Evolutionary conservation across 2,113 vertebrate genomes (phyloP), one percentile per base, ranked within the genome.

Genomic region (Zosterops japonicus): DNA sequence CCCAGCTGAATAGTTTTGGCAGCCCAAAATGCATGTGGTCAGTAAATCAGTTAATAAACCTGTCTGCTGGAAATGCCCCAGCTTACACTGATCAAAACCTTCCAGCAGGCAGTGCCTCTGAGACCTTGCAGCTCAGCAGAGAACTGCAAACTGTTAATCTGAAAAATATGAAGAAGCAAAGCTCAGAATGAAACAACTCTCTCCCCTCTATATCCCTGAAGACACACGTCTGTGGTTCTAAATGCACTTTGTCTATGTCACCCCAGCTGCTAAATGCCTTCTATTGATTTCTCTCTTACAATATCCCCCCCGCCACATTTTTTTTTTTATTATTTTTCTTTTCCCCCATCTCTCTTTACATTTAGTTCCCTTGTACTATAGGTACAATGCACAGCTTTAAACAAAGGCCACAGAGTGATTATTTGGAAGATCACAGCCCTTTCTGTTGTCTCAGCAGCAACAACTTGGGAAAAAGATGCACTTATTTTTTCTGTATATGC

Each of bases 31-130:
- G 86, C 94, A 95, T 85, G 93, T 69, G 92, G 88, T 85, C 83
- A 93, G 89, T 97, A 96, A 97, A 97, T 97, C 95, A 95, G 90
- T 95, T 93, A 93, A 96, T 96, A 97, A 97, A 97, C 89, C 82
- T 95, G 92, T 95, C 96, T 89, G 68, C 71, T 95, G 95, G 93
- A 96, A 97, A 95, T 94, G 87, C 89, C 89, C 63, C 0, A 2
- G 74, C 86, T 94, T 56, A 64, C 80, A 16, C 70, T 91, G 96
- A 97, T 96, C 96, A 95, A 95, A 97, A 89, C 44, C 7, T 84
- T 87, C 63, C 94, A 94, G 63, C 91, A 93, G 87, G 53, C 90
- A 90, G 74, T 90, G 78, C 93, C 93, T 83, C 86, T 29, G 68
- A 93, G 95, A 92, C 83, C 88, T 94, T 83, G 77, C 36, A 89